phyloP scores from a whole-genome alignment of 2,888 invertebrate species.

The Spicauda simplicius region DNA sequence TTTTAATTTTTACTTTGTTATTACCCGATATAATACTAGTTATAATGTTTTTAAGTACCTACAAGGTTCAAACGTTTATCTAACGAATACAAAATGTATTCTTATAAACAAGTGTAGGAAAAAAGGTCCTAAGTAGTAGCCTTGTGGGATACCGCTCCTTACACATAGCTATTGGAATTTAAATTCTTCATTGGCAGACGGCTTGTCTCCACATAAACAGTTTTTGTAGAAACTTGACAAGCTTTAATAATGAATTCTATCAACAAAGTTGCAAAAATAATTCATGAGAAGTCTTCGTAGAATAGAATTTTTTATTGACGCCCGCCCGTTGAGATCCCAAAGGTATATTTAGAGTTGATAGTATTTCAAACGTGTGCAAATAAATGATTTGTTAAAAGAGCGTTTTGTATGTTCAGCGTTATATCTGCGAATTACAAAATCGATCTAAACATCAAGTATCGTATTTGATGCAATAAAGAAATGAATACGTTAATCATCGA shows the following conservation, averaged over 20 bases:
- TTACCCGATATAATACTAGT: too few species aligned
- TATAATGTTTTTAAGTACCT: neutral
- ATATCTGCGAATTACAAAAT: too few species aligned
- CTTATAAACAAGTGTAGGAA: neutral
- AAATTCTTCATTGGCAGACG: constrained; percentile 16
- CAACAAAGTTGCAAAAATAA: constrained; percentile 25
- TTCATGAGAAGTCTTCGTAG: neutral
- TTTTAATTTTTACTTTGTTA: too few species aligned
- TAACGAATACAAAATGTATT: neutral
- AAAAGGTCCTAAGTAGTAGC: neutral
- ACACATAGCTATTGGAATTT: constrained; percentile 19
- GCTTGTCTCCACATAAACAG: constrained; percentile 22
- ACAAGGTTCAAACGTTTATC: neutral
- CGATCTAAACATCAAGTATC: too few species aligned
- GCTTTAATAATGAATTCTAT: constrained; percentile 24
- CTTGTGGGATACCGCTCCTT: constrained; percentile 10
- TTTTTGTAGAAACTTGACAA: constrained; percentile 20
- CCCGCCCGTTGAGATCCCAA: neutral
- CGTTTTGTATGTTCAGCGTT: too few species aligned
- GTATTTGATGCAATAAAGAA: too few species aligned
- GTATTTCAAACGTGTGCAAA: neutral
- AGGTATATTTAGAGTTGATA: neutral
- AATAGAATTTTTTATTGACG: constrained; percentile 17
- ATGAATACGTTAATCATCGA: too few species aligned
- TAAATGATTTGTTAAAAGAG: too few species aligned